Evolutionary conservation across 2,113 vertebrate species (phyloP).

Genomic region (Tapirus terrestris): DNA sequence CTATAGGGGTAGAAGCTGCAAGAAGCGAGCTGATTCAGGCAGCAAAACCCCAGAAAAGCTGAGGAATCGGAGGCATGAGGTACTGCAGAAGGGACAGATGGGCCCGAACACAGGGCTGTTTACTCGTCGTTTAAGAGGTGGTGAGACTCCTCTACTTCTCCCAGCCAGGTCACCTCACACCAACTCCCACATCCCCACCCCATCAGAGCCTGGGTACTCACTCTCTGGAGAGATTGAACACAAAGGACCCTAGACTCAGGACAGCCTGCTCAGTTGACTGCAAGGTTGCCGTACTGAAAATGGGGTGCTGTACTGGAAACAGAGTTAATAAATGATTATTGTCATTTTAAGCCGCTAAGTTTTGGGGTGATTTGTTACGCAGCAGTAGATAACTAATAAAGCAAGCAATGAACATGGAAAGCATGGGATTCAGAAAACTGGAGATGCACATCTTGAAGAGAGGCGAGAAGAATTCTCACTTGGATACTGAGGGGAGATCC

Average conservation of each 20-base stretch:
- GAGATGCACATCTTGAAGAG: not conserved
- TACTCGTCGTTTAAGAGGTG: not conserved
- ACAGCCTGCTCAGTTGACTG: not conserved
- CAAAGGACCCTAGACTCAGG: not conserved
- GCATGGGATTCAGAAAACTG: not conserved
- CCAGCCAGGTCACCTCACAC: not conserved
- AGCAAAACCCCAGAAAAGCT: not conserved
- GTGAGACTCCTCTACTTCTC: not conserved
- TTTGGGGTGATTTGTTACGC: not conserved
- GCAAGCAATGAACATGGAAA: not conserved
- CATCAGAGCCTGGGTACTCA: not conserved
- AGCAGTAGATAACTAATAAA: not conserved
- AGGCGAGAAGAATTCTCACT: not conserved
- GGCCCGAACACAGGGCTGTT: not conserved
- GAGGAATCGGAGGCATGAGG: not conserved
- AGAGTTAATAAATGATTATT: not conserved
- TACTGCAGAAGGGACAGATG: not conserved
- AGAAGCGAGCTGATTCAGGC: not conserved
- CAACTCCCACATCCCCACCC: fast-evolving
- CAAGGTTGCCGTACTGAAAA: not conserved
- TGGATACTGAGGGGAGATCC: not conserved
- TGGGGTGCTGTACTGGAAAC: not conserved
- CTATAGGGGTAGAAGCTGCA: not conserved
- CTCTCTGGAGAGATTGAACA: not conserved
- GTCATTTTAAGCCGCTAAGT: not conserved